These are phyloP conservation scores for Raja brachyura DNA, from an alignment of 2,113 vertebrate species.

Conservation along the genomic window DNA sequence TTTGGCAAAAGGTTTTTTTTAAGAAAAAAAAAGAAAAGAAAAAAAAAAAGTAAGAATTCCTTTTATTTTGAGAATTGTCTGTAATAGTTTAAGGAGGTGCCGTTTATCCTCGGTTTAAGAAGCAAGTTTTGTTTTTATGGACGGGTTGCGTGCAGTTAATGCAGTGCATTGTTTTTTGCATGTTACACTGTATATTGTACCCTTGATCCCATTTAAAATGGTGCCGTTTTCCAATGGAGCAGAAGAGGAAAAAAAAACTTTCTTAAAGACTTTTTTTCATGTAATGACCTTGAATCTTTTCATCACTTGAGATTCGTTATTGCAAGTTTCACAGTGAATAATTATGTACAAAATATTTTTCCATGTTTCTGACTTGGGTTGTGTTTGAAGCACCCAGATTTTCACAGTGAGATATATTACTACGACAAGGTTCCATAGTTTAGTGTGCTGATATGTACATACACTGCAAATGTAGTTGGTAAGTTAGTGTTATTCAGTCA, in stretches of 20 bases:
- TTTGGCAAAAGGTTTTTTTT: slow-evolving; percentile 26
- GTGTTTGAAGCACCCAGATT: slow-evolving; percentile 32
- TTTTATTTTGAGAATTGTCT: slow-evolving; percentile 36
- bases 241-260: slow-evolving; percentile 35
- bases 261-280: slow-evolving; percentile 37
- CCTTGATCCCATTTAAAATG: slow-evolving; percentile 35
- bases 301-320: slow-evolving; percentile 35
- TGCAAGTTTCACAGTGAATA: slow-evolving; percentile 36
- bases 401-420: slow-evolving; percentile 36
- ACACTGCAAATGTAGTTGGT: slow-evolving; percentile 34
- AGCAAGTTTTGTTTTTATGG: slow-evolving; percentile 34
- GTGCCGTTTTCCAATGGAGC: slow-evolving; percentile 35
- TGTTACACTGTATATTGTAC: slow-evolving; percentile 35
- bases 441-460: slow-evolving; percentile 35
- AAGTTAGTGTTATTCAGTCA: slow-evolving; percentile 37
- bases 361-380: slow-evolving; percentile 36
- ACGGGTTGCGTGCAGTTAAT: slow-evolving; percentile 36
- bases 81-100: slow-evolving; percentile 35
- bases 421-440: slow-evolving; percentile 35
- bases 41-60: slow-evolving; percentile 15
- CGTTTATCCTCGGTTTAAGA: slow-evolving; percentile 33
- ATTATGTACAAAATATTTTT: slow-evolving; percentile 37
- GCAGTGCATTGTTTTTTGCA: slow-evolving; percentile 37
- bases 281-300: slow-evolving; percentile 35
- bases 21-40: slow-evolving; percentile 27